Percentiles rank a stretch among this genome's conserved stretches.
These are phyloP conservation scores for Gnatocerus cornutus DNA, from an alignment of 2,888 invertebrate genomes.

Conservation along the genomic window DNA sequence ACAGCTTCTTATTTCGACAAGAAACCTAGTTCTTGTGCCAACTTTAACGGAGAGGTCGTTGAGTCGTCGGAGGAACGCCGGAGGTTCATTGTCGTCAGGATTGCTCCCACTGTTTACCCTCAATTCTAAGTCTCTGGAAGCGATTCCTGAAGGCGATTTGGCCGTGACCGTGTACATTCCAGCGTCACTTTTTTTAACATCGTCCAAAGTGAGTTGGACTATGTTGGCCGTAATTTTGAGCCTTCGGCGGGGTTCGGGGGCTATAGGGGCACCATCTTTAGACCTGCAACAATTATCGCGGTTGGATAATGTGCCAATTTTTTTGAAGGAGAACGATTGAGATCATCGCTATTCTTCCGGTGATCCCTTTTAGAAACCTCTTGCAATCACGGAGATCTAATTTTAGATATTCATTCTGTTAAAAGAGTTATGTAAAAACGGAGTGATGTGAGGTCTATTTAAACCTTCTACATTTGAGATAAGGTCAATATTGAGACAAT, in stretches of 20 bases:
- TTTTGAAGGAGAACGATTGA: neutral
- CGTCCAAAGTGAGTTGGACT: slow-evolving; percentile 84
- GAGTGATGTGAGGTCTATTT: too few relatives aligned
- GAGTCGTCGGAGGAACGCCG: slow-evolving; percentile 87
- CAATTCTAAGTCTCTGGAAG: slow-evolving; percentile 74
- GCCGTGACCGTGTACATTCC: slow-evolving; percentile 85
- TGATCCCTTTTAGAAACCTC: neutral
- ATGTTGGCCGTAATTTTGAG: slow-evolving; percentile 76
- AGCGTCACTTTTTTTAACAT: slow-evolving; percentile 81
- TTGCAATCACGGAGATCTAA: neutral
- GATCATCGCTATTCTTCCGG: slow-evolving; percentile 9
- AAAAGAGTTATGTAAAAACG: neutral
- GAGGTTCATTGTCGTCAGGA: slow-evolving; percentile 77
- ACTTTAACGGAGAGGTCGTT: slow-evolving; percentile 92
- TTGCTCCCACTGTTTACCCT: slow-evolving; percentile 72
- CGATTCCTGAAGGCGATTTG: slow-evolving; percentile 74
- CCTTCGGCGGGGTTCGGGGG: slow-evolving; percentile 79
- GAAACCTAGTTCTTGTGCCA: slow-evolving; percentile 88
- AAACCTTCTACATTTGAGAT: too few relatives aligned
- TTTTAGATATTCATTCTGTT: neutral
- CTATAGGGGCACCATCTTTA: slow-evolving; percentile 77
- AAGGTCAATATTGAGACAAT: too few relatives aligned
- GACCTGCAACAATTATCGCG: slow-evolving; percentile 67
- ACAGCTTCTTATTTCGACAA: slow-evolving; percentile 86
- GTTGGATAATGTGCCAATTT: too few relatives aligned